Base-by-base conservation (phyloP, 2,797 vertebrate species). In the Crax fasciolata region DNA sequence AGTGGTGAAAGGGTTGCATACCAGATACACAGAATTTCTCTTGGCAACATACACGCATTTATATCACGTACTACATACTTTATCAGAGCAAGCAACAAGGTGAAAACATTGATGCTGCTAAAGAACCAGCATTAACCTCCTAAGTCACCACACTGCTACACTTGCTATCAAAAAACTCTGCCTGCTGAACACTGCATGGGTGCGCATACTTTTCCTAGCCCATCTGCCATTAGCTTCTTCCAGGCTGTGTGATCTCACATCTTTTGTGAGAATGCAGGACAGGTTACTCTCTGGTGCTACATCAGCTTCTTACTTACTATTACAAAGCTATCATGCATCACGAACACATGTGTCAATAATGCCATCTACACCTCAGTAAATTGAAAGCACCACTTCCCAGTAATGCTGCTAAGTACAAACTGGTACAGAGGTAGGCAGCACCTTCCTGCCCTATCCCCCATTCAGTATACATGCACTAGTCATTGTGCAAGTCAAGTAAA, bases 301-400 rank as follows among this genome's bases (percentile, higher is more conserved):
- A 54, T 15, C 25, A 28, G 38, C 28, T 54, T 78, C 20, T 57
- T 73, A 39, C 63, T 58, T 65, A 59, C 41, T 59, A 30, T 46
- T 59, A 75, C 44, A 61, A 71, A 84, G 24, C 12, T 32, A 32
- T 65, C 13, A 17, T 74, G 39, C 35, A 32, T 27, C 27, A 32
- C 3, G 25, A 70, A 21, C 41, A 51, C 1, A 1, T 3, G 28
- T 28, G 20, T 30, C 15, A 6, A 4, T 48, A 46, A 49, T 15
- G 12, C 39, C 25, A 89, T 18, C 44, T n/a, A 73, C 38, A 39
- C 17, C 24, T 27, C 41, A 52, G 25, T 30, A 63, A 76, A 87
- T 70, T 55, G 30, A 61, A 77, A 77, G 51, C 14, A 67, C 3
- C 38, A 27, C 28, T 49, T 86, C 46, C 28, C n/a, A 73, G 10